These are phyloP conservation scores for Drosophila tani DNA, from an alignment of 1,140 invertebrate genomes.

Conservation along the genomic window DNA sequence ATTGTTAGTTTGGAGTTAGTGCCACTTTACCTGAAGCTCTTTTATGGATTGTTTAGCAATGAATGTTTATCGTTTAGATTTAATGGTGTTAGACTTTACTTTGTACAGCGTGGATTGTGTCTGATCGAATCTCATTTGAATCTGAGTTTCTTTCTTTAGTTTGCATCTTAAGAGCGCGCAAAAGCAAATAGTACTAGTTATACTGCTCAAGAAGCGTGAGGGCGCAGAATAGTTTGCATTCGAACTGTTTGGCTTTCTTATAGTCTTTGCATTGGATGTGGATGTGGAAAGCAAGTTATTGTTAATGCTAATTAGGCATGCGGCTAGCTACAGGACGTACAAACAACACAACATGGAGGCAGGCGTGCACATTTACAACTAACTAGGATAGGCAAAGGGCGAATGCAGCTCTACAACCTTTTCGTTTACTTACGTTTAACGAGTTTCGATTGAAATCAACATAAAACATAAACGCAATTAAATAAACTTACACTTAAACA, in stretches of 20 bases:
- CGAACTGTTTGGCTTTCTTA: slow-evolving; percentile 44
- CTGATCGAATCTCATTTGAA: slow-evolving; percentile 52
- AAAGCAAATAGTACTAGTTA: slow-evolving; percentile 58
- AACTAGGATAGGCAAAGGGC: slow-evolving; percentile 53
- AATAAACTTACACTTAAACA: slow-evolving; percentile 60
- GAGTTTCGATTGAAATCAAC: slow-evolving; percentile 43
- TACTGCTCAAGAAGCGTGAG: slow-evolving; percentile 61
- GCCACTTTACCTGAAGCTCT: slow-evolving; percentile 67
- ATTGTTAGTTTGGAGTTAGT: slow-evolving; percentile 36
- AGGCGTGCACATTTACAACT: slow-evolving; percentile 37
- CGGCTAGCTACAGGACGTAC: slow-evolving; percentile 50
- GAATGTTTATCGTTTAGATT: slow-evolving; percentile 59
- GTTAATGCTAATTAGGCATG: slow-evolving; percentile 59
- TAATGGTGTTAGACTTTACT: slow-evolving; percentile 67
- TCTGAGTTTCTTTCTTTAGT: slow-evolving; percentile 5
- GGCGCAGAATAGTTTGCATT: slow-evolving; percentile 59
- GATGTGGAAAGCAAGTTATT: slow-evolving; percentile 66
- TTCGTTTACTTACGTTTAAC: slow-evolving; percentile 73
- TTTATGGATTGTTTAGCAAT: slow-evolving; percentile 53
- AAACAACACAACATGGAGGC: slow-evolving; percentile 29
- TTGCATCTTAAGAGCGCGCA: slow-evolving; percentile 56
- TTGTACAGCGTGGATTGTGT: slow-evolving; percentile 78
- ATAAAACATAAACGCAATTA: slow-evolving; percentile 46
- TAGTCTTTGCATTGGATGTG: slow-evolving; percentile 51
- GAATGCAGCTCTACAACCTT: slow-evolving; percentile 52